A percentile compares a stretch with the other conserved stretches of the same genome.
These are phyloP conservation scores for Holothuria scabra DNA, from an alignment of 53 echinoderm and acorn worm species.

Conservation along the genomic window DNA sequence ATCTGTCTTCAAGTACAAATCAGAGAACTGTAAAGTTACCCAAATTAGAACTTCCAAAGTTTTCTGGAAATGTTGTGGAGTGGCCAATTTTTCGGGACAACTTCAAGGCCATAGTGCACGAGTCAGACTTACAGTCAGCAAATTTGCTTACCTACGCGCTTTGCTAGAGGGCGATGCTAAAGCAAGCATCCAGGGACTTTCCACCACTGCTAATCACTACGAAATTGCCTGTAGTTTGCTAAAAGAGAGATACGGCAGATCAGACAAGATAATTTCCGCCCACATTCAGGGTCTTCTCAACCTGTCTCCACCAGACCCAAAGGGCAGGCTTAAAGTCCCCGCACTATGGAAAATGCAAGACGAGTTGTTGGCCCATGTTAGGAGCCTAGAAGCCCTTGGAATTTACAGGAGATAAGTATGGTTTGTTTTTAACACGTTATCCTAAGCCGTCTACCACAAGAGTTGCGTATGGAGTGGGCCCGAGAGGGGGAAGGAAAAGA, in stretches of 20 bases:
- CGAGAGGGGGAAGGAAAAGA: not conserved
- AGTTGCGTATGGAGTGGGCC: not conserved
- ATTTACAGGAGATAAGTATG: not conserved
- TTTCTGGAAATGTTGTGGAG: conserved; percentile 1
- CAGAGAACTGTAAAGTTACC: not conserved
- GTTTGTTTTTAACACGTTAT: conserved; percentile 14
- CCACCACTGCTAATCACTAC: not conserved
- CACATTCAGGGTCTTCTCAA: conserved; percentile 15
- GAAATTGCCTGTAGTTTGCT: conserved; percentile 15
- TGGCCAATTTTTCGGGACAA: not conserved
- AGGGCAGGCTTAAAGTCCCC: not conserved
- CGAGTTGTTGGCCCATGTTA: conserved; percentile 4
- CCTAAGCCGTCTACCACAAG: conserved; percentile 24
- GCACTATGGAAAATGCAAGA: conserved; percentile 3
- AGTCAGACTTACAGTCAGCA: not conserved
- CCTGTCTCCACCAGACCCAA: conserved; percentile 1
- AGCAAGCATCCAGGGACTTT: not conserved
- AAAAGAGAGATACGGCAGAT: not conserved
- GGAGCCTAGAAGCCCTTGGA: conserved; percentile 16
- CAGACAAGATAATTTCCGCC: conserved; percentile 1
- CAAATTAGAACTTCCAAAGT: conserved; percentile 7
- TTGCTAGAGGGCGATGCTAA: not conserved
- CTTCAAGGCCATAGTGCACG: not conserved
- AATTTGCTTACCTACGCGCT: not conserved
- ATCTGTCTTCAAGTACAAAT: not conserved